These are phyloP conservation scores for Labroides dimidiatus DNA, from an alignment of 2,797 vertebrate species.

Conservation along the genomic window DNA sequence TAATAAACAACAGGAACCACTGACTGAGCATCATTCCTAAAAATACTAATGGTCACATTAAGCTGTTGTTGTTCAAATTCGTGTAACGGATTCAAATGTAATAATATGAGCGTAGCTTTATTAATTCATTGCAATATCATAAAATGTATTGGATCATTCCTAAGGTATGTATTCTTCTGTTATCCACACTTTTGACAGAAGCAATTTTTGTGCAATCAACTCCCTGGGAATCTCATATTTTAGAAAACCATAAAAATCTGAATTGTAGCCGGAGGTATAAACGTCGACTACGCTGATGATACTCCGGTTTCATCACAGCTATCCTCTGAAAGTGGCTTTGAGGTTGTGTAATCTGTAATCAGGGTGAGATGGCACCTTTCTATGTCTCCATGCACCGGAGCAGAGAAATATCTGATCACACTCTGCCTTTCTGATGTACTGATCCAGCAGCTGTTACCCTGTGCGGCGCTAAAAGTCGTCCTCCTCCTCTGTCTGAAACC, in stretches of 20 bases:
- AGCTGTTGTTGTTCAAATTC: too few species aligned
- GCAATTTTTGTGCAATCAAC: conserved; percentile 5
- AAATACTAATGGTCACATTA: too few species aligned
- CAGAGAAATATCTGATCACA: conserved; percentile 71
- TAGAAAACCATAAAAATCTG: conserved; percentile 10
- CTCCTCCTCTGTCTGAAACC: conserved; percentile 55
- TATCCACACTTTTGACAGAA: conserved; percentile 1
- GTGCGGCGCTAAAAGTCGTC: conserved; percentile 55
- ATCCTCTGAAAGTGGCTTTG: conserved; percentile 64
- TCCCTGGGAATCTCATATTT: conserved; percentile 7
- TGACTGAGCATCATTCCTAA: too few species aligned
- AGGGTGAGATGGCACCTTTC: conserved; percentile 46
- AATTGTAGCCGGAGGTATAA: conserved; percentile 54
- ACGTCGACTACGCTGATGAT: conserved; percentile 22
- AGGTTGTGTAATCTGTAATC: conserved; percentile 72
- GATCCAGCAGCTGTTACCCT: conserved; percentile 72
- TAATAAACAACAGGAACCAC: too few species aligned
- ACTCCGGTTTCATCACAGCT: conserved; percentile 59
- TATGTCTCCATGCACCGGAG: conserved; percentile 67
- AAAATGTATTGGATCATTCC: not conserved
- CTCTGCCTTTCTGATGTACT: conserved; percentile 61
- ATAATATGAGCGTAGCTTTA: too few species aligned
- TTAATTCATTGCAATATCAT: not conserved
- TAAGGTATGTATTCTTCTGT: not conserved
- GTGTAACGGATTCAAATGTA: too few species aligned